A percentile compares a stretch with the other conserved stretches of the same genome.
Conservation (phyloP, 2,888 invertebrate genomes). For the Timema podura region DNA sequence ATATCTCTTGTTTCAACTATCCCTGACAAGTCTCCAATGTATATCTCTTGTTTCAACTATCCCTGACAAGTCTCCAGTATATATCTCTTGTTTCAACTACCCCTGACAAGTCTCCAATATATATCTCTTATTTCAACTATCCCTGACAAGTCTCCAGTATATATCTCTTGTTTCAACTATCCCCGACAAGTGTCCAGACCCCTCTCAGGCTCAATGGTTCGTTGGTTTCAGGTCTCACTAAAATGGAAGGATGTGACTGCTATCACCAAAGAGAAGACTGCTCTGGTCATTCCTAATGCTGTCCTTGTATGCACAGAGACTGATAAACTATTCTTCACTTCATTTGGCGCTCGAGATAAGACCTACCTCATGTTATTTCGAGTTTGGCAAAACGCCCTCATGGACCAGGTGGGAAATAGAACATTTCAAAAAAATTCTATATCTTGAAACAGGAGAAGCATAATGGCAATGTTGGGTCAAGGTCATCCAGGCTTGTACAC, state of each 20-base stretch:
- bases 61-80: no score
- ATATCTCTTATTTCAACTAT: no score
- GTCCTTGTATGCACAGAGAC: slow-evolving; percentile 76
- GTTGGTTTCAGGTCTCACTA: slow-evolving; percentile 57
- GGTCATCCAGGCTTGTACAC: no score
- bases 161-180: no score
- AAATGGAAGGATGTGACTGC: slow-evolving; percentile 88
- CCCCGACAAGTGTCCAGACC: no score
- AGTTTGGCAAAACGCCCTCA: slow-evolving; percentile 93
- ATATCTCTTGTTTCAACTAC: no score
- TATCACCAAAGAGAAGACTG: slow-evolving; percentile 93
- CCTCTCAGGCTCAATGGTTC: slow-evolving; percentile 15
- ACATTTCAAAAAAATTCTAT: neutral
- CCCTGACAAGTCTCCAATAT: no score
- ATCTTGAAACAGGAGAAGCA: slow-evolving; percentile 40
- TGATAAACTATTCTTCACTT: slow-evolving; percentile 91
- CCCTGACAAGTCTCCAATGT: no score
- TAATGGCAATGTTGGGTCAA: neutral
- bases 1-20: no score
- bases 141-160: no score
- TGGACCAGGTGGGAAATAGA: slow-evolving; percentile 63
- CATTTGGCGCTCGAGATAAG: slow-evolving; percentile 91
- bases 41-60: no score
- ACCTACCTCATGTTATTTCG: slow-evolving; percentile 92
- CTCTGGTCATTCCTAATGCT: slow-evolving; percentile 93